These are phyloP conservation scores for Jordanella pulchra DNA, from an alignment of 2,797 vertebrate species.

Conservation along the genomic window DNA sequence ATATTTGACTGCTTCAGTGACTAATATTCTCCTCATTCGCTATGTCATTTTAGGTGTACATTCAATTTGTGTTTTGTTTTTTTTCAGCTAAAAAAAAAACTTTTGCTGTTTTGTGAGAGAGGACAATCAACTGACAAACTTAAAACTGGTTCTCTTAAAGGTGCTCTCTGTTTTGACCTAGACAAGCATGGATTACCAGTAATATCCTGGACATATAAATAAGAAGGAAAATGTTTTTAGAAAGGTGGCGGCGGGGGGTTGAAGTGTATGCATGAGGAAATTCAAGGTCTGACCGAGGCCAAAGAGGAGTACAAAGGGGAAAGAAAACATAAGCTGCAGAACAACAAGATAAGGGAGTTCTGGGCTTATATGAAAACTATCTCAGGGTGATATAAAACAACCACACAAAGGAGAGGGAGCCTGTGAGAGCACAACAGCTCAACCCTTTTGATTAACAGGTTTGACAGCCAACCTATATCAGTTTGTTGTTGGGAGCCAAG, in stretches of 20 bases:
- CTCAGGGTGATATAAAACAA: constrained; percentile 3
- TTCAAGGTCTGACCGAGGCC: constrained; percentile 2
- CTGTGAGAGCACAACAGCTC: constrained; percentile 1
- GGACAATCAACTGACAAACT: not conserved
- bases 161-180: not conserved
- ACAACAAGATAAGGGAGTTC: constrained; percentile 3
- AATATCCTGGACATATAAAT: not conserved
- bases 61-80: not conserved
- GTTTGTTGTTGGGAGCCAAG: not conserved
- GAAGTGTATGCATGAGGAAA: constrained; percentile 1
- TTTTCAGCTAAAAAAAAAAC: not conserved
- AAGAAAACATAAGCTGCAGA: constrained; percentile 1
- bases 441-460: constrained; percentile 10
- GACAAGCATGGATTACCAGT: not conserved
- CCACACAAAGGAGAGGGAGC: not conserved
- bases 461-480: constrained; percentile 3
- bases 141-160: not conserved
- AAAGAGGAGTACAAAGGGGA: not conserved
- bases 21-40: not conserved
- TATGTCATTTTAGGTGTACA: not conserved
- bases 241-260: constrained; percentile 1
- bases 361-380: constrained; percentile 7
- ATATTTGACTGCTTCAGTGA: not conserved
- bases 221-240: not conserved
- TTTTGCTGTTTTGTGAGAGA: not conserved